phyloP scores from a whole-genome alignment of 2,888 invertebrate species.

The Pachliopta kotzebuea region DNA sequence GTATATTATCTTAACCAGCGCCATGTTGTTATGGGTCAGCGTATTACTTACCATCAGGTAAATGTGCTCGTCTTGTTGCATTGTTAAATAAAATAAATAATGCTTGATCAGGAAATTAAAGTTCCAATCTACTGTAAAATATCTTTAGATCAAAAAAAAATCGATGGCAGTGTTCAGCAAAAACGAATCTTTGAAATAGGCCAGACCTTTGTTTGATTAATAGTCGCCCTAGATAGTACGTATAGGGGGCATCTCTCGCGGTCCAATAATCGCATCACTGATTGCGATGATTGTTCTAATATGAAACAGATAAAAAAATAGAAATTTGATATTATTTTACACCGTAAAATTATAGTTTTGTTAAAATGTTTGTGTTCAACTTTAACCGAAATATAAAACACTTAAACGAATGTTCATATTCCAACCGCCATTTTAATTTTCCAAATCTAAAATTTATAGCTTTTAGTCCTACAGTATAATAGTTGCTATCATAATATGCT shows the following conservation, averaged over 20 bases:
- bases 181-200: conserved; percentile 22
- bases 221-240: conserved; percentile 26
- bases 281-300: conserved; percentile 19
- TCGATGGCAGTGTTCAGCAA: conserved; percentile 3
- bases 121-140: background rate
- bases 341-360: background rate
- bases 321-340: background rate
- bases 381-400: too few relatives aligned
- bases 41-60: too few relatives aligned
- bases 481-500: too few relatives aligned
- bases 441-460: too few relatives aligned
- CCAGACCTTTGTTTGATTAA: conserved; percentile 27
- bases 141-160: background rate
- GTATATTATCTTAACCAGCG: too few relatives aligned
- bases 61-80: too few relatives aligned
- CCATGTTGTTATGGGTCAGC: too few relatives aligned
- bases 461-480: too few relatives aligned
- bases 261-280: conserved; percentile 21
- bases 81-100: too few relatives aligned
- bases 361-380: background rate
- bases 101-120: too few relatives aligned
- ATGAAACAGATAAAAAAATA: background rate
- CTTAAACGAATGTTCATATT: too few relatives aligned
- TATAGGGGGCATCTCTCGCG: conserved; percentile 23
- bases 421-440: too few relatives aligned